These are phyloP conservation scores for Acrocera orbiculus DNA, from an alignment of 2,888 invertebrate genomes.

Conservation along the genomic window DNA sequence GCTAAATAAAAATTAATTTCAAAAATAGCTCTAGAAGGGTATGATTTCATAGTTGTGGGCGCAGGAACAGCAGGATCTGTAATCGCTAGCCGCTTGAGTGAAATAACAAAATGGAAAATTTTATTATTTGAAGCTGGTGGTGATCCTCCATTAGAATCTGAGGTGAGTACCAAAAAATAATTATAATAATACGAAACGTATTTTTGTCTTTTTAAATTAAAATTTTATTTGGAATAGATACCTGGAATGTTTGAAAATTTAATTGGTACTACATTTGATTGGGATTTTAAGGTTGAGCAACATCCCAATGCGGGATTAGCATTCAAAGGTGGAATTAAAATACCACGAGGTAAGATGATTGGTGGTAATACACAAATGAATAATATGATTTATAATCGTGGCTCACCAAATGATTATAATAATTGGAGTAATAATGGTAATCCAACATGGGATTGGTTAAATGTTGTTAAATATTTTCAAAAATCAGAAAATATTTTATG, in stretches of 20 bases:
- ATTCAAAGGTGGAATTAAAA: constrained; percentile 11
- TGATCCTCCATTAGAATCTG: constrained; percentile 17
- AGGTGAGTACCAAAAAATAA: constrained; percentile 6
- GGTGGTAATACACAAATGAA: constrained; percentile 34
- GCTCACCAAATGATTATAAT: constrained; percentile 41
- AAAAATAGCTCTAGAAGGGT: constrained; percentile 5
- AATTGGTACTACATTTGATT: constrained; percentile 7
- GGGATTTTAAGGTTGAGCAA: constrained; percentile 7
- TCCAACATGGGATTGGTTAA: constrained; percentile 46
- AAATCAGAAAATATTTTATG: constrained; percentile 39
- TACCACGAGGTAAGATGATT: constrained; percentile 32
- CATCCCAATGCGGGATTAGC: constrained; percentile 4
- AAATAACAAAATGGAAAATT: constrained; percentile 17
- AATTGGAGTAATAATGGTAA: constrained; percentile 39
- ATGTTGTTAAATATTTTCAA: constrained; percentile 55
- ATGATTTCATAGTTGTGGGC: constrained; percentile 11
- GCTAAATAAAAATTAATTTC: not conserved
- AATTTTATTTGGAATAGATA: constrained; percentile 8
- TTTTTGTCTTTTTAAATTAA: no score
- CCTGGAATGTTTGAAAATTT: constrained; percentile 5
- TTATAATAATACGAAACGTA: no score
- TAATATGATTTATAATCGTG: constrained; percentile 38
- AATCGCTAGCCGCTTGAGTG: constrained; percentile 18
- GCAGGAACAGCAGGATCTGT: constrained; percentile 13
- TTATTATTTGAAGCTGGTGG: constrained; percentile 17